Evolutionary conservation across 92 coral and sea anemone genomes (phyloP), one percentile per base, ranked within the genome.

Genomic region (Zoanthus sansibaricus): DNA sequence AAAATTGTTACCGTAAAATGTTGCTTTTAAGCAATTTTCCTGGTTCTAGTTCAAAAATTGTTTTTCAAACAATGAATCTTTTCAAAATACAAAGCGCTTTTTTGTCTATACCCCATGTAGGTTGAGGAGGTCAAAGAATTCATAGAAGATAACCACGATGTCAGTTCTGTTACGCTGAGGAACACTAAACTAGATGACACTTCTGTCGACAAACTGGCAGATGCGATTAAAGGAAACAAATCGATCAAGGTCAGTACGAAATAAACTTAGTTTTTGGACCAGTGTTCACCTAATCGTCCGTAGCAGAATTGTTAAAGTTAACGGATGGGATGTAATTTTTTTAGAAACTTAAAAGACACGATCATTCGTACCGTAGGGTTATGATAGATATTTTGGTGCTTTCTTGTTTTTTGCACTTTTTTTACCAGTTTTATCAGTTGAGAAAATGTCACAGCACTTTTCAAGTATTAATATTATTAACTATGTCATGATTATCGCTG

Each of bases 121-220:
- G 87, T 95, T 11, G 97, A 93, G 12, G 99, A 97, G 82, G 89
- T 97, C 55, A 92, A 92, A 64, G 83, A 83, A 15, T 83, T 93
- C 73, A 86, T 97, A 73, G 89, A 87, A 21, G 83, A 82, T 49
- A 91, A 93, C 51, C 78, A 93, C 4, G 92, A 92, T 6, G 94
- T 97, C 18, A 91, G 94, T 32, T 93, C 99, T 30, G 83, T 97
- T 46, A 93, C 93, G 68, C 91, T 97, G 75, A 92, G 99, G 18
- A 97, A 97, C 71, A 89, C 96, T 7, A 89, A 87, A 42, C 74
- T 90, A 68, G 90, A 87, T 44, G 98, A 97, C 82, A 80, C 86
- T 1, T 79, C 91, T 3, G 71, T 95, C 20, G 95, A 91, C 51
- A 93, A 92, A 71, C 87, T 97, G 46, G 87, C 89, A 8, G 68